Evolutionary conservation across 1,140 invertebrate genomes (phyloP).

Genomic region (Colletes latitarsis): DNA sequence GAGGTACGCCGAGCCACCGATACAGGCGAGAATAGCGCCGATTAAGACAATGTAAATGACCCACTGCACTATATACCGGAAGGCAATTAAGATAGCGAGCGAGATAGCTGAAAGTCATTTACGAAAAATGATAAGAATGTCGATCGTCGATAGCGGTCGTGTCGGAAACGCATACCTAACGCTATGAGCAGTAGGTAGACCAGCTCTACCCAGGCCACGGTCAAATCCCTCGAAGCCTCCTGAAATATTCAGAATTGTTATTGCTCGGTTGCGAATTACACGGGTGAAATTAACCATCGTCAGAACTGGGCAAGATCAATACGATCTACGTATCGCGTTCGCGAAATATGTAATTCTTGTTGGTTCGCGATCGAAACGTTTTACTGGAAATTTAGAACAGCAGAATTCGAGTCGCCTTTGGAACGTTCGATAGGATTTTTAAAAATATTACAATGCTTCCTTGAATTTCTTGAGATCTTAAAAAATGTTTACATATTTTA

Average conservation of each 20-base stretch:
- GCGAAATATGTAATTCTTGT: too few species aligned
- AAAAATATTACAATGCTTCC: too few species aligned
- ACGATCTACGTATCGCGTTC: not conserved
- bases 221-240: conserved; percentile 85
- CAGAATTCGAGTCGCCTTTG: too few species aligned
- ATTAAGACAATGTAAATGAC: conserved; percentile 87
- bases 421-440: too few species aligned
- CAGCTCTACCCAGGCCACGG: conserved; percentile 84
- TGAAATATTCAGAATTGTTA: conserved; percentile 68
- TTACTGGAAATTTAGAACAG: too few species aligned
- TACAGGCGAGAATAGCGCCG: conserved; percentile 82
- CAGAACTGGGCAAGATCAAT: not conserved
- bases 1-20: conserved; percentile 84
- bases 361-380: too few species aligned
- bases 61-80: conserved; percentile 84
- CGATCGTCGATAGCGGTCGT: not conserved
- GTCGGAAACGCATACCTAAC: conserved; percentile 80
- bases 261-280: not conserved
- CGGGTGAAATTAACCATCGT: not conserved
- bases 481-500: too few species aligned
- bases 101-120: conserved; percentile 81
- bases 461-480: too few species aligned
- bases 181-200: conserved; percentile 84
- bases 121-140: not conserved
- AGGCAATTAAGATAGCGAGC: conserved; percentile 83